Conservation (phyloP, 2,797 vertebrate genomes). For the Microhierax caerulescens region DNA sequence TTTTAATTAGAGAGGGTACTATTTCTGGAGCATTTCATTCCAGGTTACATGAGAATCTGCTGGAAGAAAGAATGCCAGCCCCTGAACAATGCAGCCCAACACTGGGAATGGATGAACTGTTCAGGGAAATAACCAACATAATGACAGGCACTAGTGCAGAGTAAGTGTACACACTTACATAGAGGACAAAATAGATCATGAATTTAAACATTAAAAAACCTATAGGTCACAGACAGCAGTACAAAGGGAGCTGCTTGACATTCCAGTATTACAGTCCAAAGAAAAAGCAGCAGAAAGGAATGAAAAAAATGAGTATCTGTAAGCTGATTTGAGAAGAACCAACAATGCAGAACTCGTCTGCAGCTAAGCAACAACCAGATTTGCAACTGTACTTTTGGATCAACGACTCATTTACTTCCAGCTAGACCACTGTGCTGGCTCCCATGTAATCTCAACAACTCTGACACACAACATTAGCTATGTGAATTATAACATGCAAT, state of each 20-base stretch:
- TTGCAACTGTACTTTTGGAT: not conserved
- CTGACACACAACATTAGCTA: not conserved
- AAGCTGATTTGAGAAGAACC: not conserved
- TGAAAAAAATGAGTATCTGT: not conserved
- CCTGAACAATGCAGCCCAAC: not conserved
- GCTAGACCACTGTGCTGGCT: constrained; percentile 1
- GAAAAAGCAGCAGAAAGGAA: not conserved
- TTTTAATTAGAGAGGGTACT: not conserved
- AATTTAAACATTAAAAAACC: not conserved
- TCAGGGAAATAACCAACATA: not conserved
- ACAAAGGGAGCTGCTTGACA: not conserved
- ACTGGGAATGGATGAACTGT: not conserved
- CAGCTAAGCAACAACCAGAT: constrained; percentile 37
- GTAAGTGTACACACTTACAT: not conserved
- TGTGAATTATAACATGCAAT: not conserved
- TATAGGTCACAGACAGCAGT: not conserved
- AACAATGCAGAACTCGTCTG: not conserved
- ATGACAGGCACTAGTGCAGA: not conserved
- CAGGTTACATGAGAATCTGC: not conserved
- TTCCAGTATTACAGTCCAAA: not conserved
- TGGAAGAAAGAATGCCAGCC: not conserved
- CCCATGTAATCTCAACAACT: not conserved
- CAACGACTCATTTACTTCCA: not conserved
- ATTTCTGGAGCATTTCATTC: not conserved
- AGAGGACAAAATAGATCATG: not conserved